Base-by-base conservation (phyloP, 2,113 vertebrate species). In the Rhinoptilus africanus region DNA sequence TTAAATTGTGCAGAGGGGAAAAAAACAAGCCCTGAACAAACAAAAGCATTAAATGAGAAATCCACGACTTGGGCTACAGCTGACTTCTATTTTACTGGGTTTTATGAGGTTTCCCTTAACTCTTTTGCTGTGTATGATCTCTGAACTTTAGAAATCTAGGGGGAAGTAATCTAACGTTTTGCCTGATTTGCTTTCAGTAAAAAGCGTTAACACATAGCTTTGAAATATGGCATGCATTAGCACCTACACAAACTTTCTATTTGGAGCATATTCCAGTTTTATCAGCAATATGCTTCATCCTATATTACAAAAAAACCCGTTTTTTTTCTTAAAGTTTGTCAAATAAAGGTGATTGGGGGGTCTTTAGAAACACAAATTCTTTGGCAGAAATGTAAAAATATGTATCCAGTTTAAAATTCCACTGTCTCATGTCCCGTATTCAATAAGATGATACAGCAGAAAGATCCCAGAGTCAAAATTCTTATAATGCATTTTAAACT, bases 221-320 rank as follows among this genome's bases (percentile, higher is more conserved):
- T 93, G 92, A 92, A 92, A 89, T 63, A 60, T 27, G 62, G 57
- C 73, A 45, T 71, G 23, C 50, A 39, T 95, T 93, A 92, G 80
- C 74, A 95, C 80, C 77, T 89, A 92, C 39, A 54, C 66, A 85
- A 50, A 73, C 35, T 59, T 76, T 59, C 28, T 77, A 27, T 87
- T 92, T 93, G 51, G 48, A 91, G 17, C 19, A 10, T 51, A 57
- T 74, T 88, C 62, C 64, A 43, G 11, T 94, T 93, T 71, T 88
- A 86, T 68, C 51, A 91, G 79, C 19, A 37, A 14, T 77, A 60
- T 71, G 39, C 21, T 82, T 91, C 35, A 34, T 60, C 23, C 64
- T 88, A 2, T n/a, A 35, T 64, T 57, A 64, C 17, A 57, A 69
- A 57, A 69, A 68, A 85, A 3, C 14, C 1, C 81, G 37, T 16